Percentiles rank a stretch among this genome's conserved stretches.
phyloP scores from a whole-genome alignment of 2,113 vertebrate genomes.

The Planiliza haematocheilus region DNA sequence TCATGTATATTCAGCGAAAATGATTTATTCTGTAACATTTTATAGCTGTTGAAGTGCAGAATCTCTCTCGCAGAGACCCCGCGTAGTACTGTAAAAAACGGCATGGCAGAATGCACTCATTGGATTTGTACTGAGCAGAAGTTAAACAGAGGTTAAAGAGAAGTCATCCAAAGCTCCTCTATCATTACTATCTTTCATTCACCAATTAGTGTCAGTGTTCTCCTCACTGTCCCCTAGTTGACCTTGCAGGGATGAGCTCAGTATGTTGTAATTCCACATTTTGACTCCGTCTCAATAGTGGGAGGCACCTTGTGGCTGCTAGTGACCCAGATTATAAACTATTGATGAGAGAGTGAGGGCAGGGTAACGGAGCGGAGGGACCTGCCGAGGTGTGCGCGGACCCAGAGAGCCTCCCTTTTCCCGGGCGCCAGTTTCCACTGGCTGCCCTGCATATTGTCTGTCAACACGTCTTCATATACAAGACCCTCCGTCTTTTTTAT shows the following conservation, averaged over 20 bases:
- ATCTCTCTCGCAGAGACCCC: slow-evolving; percentile 17
- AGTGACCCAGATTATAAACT: slow-evolving; percentile 71
- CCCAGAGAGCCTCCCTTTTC: slow-evolving; percentile 23
- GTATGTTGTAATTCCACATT: slow-evolving; percentile 75
- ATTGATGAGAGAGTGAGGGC: slow-evolving; percentile 76
- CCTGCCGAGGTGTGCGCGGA: slow-evolving; percentile 39
- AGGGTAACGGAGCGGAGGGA: slow-evolving; percentile 38
- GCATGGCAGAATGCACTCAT: slow-evolving; percentile 23
- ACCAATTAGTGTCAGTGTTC: slow-evolving; percentile 70
- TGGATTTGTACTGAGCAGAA: slow-evolving; percentile 50
- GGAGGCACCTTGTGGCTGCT: slow-evolving; percentile 52
- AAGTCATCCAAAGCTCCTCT: slow-evolving; percentile 63
- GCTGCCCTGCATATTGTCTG: slow-evolving; percentile 32
- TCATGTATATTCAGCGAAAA: slow-evolving; percentile 77
- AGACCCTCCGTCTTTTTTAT: slow-evolving; percentile 21
- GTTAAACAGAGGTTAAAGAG: slow-evolving; percentile 70
- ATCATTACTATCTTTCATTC: slow-evolving; percentile 74
- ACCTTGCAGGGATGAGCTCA: slow-evolving; percentile 74
- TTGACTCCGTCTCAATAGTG: slow-evolving; percentile 59
- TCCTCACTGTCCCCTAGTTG: slow-evolving; percentile 54
- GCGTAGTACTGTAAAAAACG: slow-evolving; percentile 26
- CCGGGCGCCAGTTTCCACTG: slow-evolving; percentile 36
- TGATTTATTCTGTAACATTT: slow-evolving; percentile 73
- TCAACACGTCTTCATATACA: slow-evolving; percentile 60
- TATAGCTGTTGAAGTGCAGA: slow-evolving; percentile 48